These are phyloP conservation scores for Ptychobarbus kaznakovi DNA, from an alignment of 2,797 vertebrate genomes.

Conservation along the genomic window DNA sequence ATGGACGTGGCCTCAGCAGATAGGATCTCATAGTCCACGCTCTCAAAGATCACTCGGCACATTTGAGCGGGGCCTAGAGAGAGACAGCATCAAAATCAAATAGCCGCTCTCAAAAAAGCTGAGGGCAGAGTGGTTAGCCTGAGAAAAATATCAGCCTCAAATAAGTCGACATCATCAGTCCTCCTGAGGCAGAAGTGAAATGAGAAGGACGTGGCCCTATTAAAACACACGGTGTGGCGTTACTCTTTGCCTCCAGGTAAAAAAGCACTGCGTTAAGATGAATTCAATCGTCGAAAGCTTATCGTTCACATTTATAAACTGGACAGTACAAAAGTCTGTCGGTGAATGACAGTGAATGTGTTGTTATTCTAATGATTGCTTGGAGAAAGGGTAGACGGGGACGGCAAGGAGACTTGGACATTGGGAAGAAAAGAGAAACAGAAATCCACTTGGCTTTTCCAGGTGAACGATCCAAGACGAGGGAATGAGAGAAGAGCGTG, in stretches of 20 bases:
- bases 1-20: slow-evolving; percentile 8
- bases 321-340: slow-evolving; percentile 24
- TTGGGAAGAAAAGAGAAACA: slow-evolving; percentile 40
- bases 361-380: slow-evolving; percentile 48
- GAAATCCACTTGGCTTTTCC: slow-evolving; percentile 56
- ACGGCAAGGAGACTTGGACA: slow-evolving; percentile 35
- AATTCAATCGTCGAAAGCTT: slow-evolving; percentile 33
- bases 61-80: slow-evolving; percentile 41
- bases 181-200: slow-evolving; percentile 48
- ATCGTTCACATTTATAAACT: slow-evolving; percentile 53
- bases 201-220: slow-evolving; percentile 48
- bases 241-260: slow-evolving; percentile 47
- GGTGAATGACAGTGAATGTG: slow-evolving; percentile 29
- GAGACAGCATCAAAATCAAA: slow-evolving; percentile 52
- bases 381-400: slow-evolving; percentile 32
- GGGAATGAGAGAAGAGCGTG: slow-evolving; percentile 29
- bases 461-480: slow-evolving; percentile 51
- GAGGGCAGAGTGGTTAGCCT: slow-evolving; percentile 54
- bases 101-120: slow-evolving; percentile 54
- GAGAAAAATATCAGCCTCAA: slow-evolving; percentile 53
- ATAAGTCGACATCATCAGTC: slow-evolving; percentile 56
- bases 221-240: slow-evolving; percentile 43
- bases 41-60: slow-evolving; percentile 47
- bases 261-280: slow-evolving; percentile 27
- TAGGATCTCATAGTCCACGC: slow-evolving; percentile 4